Evolutionary conservation across 2,797 vertebrate species (phyloP).

Genomic region (Betta splendens): DNA sequence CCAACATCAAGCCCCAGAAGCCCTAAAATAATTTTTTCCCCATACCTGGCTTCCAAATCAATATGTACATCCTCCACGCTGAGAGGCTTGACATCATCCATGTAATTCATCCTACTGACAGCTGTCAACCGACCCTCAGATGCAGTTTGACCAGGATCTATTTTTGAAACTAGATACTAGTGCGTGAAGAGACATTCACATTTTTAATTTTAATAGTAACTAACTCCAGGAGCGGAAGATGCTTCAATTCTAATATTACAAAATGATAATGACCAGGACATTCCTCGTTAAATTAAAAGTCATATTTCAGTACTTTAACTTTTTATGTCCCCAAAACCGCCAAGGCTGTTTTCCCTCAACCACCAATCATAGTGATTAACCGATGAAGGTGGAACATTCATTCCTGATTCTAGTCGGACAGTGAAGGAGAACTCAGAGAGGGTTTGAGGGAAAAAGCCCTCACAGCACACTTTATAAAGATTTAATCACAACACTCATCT

Average conservation of each 20-base stretch:
- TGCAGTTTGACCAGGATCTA: conserved; percentile 11
- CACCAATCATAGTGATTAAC: conserved; percentile 46
- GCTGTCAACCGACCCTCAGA: conserved; percentile 16
- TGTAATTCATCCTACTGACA: conserved; percentile 46
- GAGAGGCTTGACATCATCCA: conserved; percentile 43
- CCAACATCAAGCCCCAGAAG: conserved; percentile 43
- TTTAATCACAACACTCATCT: conserved; percentile 65
- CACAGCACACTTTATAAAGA: conserved; percentile 54
- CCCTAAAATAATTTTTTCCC: conserved; percentile 20
- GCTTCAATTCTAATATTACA: conserved; percentile 1
- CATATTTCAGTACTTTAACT: conserved; percentile 6
- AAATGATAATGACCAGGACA: background rate
- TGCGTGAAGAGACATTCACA: background rate
- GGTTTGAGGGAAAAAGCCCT: conserved; percentile 22
- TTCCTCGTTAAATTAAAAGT: conserved; percentile 2
- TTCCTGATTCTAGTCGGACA: conserved; percentile 24
- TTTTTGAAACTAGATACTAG: conserved; percentile 1
- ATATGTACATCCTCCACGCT: conserved; percentile 46
- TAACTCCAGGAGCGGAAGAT: background rate
- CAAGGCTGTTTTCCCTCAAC: conserved; percentile 8
- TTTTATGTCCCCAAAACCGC: conserved; percentile 12
- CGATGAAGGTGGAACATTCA: conserved; percentile 30
- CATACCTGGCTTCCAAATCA: conserved; percentile 43
- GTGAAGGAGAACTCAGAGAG: conserved; percentile 12
- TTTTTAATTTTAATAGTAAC: background rate